Evolutionary conservation across 2,113 vertebrate genomes (phyloP), one percentile per base, ranked within the genome.

Genomic region (Erpornis zantholeuca): DNA sequence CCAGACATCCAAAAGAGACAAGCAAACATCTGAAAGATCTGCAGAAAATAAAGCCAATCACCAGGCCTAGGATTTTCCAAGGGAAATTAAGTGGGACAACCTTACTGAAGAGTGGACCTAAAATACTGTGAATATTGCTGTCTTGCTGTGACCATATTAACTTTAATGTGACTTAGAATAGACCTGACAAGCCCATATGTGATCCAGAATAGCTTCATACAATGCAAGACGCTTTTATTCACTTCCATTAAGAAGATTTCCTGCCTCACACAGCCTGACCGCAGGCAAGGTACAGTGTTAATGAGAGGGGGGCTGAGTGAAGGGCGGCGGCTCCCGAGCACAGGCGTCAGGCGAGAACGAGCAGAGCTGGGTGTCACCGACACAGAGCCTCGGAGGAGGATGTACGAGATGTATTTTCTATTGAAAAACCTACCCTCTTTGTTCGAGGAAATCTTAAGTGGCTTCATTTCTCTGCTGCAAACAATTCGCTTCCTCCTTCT

Each of bases 401-500:
- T 8, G 60, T 24, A n/a, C 8, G 3, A 70, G 19, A 15, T 33
- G 10, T 11, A 5, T 57, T 84, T 91, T 72, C 77, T 68, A 22
- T 38, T 79, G 80, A 88, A 95, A 94, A 94, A 59, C 45, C 76
- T 66, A 8, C 77, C 18, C 17, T 59, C 70, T 87, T 92, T 79
- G 77, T 95, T 91, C 83, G 22, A 92, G 89, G 78, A 94, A 78
- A 79, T 21, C 75, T 63, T 69, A 84, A 85, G 90, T 42, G 88
- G 75, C 85, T 97, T 96, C 83, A 64, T 87, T 89, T 92, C 88
- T 97, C 64, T 87, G 84, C 73, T 86, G 82, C 94, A 88, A 92
- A 95, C 95, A 96, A 92, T 96, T 91, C n/a, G 35, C 86, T 96
- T 96, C 86, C 94, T 95, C 92, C 93, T 96, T 50, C 92, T 89